phyloP scores from a whole-genome alignment of 2,888 invertebrate species.

The Chymomyza procnemis region DNA sequence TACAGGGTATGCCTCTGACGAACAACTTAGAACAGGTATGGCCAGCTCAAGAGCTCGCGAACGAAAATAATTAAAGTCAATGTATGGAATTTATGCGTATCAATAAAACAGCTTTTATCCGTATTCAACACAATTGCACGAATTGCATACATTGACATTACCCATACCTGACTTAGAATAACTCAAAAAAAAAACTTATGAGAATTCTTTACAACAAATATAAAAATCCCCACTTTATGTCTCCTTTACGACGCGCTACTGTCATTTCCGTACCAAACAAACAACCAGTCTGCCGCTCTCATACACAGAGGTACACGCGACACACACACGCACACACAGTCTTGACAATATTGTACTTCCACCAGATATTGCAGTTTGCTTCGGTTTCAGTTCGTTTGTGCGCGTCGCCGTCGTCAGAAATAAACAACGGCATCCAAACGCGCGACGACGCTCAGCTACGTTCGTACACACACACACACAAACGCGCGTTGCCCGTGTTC shows the following conservation, averaged over 20 bases:
- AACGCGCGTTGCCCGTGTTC: conserved; percentile 21
- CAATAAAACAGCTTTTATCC: too few species aligned
- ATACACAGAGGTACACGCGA: conserved; percentile 11
- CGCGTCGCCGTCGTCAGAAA: conserved; percentile 58
- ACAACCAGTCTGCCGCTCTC: conserved; percentile 40
- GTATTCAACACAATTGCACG: too few species aligned
- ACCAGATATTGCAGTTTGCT: conserved; percentile 65
- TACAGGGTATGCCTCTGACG: too few species aligned
- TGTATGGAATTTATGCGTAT: too few species aligned
- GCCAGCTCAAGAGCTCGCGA: too few species aligned
- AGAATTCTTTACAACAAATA: too few species aligned
- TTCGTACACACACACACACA: conserved; percentile 9
- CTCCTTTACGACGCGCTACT: conserved; percentile 36
- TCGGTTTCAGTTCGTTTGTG: conserved; percentile 62
- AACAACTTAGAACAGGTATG: too few species aligned
- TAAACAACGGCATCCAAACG: conserved; percentile 48
- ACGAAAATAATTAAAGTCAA: too few species aligned
- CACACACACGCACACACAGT: conserved; percentile 3
- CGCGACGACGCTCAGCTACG: conserved; percentile 1
- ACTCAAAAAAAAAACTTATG: too few species aligned
- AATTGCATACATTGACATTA: too few species aligned
- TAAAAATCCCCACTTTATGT: not conserved
- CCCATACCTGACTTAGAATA: too few species aligned
- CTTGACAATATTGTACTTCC: conserved; percentile 50
- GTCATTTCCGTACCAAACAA: conserved; percentile 65